Percentiles rank a stretch among this genome's conserved stretches.
Conservation (phyloP, 2,113 vertebrate genomes). For the Xerus inauris region DNA sequence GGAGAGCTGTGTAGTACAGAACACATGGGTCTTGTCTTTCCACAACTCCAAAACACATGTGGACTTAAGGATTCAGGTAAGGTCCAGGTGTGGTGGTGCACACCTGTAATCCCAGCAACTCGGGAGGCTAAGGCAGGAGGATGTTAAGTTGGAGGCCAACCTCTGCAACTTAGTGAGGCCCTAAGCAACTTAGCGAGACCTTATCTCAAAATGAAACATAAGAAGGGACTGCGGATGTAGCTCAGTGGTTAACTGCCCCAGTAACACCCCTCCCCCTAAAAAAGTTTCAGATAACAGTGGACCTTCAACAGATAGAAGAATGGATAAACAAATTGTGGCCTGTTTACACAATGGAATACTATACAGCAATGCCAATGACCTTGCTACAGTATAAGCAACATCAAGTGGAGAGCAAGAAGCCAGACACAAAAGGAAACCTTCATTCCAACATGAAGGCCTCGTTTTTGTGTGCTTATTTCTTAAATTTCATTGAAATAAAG, state of each 20-base stretch:
- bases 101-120: no score
- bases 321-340: neutral
- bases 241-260: no score
- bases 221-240: no score
- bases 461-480: neutral
- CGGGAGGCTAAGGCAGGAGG: no score
- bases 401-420: neutral
- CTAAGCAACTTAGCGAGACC: no score
- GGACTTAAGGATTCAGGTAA: neutral
- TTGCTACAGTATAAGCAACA: no score
- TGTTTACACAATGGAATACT: neutral
- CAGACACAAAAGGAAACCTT: neutral
- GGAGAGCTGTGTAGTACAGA: rapidly evolving
- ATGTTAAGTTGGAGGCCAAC: no score
- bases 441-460: neutral
- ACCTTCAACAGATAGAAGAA: neutral
- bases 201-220: no score
- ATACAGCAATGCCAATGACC: neutral
- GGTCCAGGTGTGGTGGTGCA: no score
- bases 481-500: neutral
- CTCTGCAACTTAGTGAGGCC: no score
- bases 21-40: neutral
- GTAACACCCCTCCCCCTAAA: no score
- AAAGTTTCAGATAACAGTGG: neutral
- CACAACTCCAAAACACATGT: neutral